These are phyloP conservation scores for Chelonoidis abingdonii DNA, from an alignment of 2,113 vertebrate species.

Conservation along the genomic window DNA sequence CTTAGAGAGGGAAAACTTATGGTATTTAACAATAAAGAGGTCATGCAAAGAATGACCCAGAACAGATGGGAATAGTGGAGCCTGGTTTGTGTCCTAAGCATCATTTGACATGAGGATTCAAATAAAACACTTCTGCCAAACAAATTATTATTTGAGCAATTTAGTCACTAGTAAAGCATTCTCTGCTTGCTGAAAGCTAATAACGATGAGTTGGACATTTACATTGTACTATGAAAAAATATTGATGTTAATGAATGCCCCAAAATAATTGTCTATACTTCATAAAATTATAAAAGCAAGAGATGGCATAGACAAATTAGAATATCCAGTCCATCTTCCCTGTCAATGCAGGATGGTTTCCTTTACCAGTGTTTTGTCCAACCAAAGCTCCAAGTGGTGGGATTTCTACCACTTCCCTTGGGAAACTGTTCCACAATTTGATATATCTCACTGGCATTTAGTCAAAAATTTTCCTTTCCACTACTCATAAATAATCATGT, in stretches of 20 bases:
- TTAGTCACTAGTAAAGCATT: conserved; percentile 26
- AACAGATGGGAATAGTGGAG: not conserved
- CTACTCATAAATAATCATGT: not conserved
- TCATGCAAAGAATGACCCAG: not conserved
- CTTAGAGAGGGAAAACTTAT: not conserved
- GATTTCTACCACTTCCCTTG: not conserved
- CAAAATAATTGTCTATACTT: not conserved
- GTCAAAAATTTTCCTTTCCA: not conserved
- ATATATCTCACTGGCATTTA: not conserved
- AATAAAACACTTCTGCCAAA: not conserved
- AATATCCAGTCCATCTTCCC: not conserved
- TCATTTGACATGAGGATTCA: conserved; percentile 1
- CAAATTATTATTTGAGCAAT: conserved; percentile 4
- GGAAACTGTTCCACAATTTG: not conserved
- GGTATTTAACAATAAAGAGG: not conserved
- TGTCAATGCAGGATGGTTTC: not conserved
- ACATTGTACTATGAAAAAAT: not conserved
- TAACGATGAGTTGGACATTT: not conserved
- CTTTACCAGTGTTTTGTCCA: not conserved
- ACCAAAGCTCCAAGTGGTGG: not conserved
- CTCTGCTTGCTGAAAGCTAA: conserved; percentile 6
- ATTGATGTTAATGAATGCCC: not conserved
- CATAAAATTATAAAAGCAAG: not conserved
- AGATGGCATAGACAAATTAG: not conserved
- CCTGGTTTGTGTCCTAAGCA: not conserved